Conservation (phyloP, 1,140 invertebrate genomes). For the Sycophila sp. region DNA sequence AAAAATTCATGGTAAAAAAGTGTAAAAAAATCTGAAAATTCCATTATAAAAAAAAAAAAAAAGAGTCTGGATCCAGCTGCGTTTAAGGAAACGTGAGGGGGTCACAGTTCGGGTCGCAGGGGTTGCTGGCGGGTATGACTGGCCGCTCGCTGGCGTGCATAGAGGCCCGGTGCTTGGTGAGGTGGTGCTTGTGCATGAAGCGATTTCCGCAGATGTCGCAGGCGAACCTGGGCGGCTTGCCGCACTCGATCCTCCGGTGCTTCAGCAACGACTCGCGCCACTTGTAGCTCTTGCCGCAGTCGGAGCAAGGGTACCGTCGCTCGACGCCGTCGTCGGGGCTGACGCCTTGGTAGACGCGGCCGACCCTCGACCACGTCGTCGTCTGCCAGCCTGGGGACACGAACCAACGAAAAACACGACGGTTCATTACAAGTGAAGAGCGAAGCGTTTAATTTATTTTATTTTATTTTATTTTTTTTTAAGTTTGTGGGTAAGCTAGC, state of each 20-base stretch:
- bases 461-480: no score
- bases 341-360: neutral
- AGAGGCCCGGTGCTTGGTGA: constrained; percentile 53
- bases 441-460: no score
- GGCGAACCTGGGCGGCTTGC: constrained; percentile 59
- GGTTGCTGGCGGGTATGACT: no score
- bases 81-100: no score
- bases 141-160: no score
- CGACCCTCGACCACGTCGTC: neutral
- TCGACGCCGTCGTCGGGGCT: neutral
- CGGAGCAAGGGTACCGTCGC: constrained; percentile 33
- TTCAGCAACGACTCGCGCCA: constrained; percentile 69
- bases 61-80: no score
- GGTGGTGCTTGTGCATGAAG: constrained; percentile 61
- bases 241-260: constrained; percentile 58
- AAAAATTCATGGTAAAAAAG: no score
- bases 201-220: constrained; percentile 61
- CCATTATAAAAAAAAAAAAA: no score
- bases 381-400: constrained; percentile 19
- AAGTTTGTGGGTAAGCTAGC: no score
- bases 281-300: constrained; percentile 71
- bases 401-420: constrained; percentile 2
- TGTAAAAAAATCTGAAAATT: no score
- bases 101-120: no score
- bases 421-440: constrained; percentile 6